Percentiles rank a stretch among this genome's conserved stretches.
Conservation (phyloP, 2,797 vertebrate species). For the Gymnoscopelus braueri region DNA sequence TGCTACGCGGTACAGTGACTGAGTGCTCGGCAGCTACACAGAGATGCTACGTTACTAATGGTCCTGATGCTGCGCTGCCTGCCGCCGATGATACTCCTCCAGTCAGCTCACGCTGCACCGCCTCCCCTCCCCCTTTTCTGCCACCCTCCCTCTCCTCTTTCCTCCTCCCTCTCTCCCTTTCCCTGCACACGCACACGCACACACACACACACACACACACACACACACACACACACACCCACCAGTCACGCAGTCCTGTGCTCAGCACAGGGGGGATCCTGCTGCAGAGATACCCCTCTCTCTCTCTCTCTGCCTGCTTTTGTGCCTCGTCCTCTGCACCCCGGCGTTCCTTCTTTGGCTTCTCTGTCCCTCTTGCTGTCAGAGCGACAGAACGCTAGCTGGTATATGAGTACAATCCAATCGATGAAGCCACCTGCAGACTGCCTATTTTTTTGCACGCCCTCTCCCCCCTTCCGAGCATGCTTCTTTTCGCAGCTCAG, state of each 20-base stretch:
- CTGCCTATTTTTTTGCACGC: slow-evolving; percentile 36
- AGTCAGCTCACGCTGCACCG: slow-evolving; percentile 71
- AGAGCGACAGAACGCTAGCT: slow-evolving; percentile 26
- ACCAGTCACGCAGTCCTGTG: slow-evolving; percentile 80
- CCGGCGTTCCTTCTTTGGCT: slow-evolving; percentile 1
- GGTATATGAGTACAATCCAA: slow-evolving; percentile 30
- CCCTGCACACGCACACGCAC: background rate
- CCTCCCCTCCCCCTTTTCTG: slow-evolving; percentile 69
- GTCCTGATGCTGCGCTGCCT: slow-evolving; percentile 74
- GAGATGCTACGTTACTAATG: slow-evolving; percentile 74
- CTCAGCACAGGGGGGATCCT: slow-evolving; percentile 71
- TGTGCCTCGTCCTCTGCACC: slow-evolving; percentile 30
- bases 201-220: too few species aligned
- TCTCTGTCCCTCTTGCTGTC: slow-evolving; percentile 28
- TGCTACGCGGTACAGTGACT: slow-evolving; percentile 53
- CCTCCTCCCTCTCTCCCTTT: slow-evolving; percentile 14
- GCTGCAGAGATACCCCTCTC: slow-evolving; percentile 70
- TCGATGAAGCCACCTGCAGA: slow-evolving; percentile 42
- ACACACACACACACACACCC: slow-evolving; percentile 49
- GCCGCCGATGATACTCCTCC: slow-evolving; percentile 73
- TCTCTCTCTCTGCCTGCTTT: slow-evolving; percentile 38
- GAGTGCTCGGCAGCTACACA: slow-evolving; percentile 65
- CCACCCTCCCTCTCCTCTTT: slow-evolving; percentile 9
- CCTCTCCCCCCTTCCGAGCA: slow-evolving; percentile 40
- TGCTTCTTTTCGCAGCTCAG: slow-evolving; percentile 36